A percentile compares a stretch with the other conserved stretches of the same genome.
Conservation (phyloP, 2,888 invertebrate genomes). For the Netelia fuscicornis region DNA sequence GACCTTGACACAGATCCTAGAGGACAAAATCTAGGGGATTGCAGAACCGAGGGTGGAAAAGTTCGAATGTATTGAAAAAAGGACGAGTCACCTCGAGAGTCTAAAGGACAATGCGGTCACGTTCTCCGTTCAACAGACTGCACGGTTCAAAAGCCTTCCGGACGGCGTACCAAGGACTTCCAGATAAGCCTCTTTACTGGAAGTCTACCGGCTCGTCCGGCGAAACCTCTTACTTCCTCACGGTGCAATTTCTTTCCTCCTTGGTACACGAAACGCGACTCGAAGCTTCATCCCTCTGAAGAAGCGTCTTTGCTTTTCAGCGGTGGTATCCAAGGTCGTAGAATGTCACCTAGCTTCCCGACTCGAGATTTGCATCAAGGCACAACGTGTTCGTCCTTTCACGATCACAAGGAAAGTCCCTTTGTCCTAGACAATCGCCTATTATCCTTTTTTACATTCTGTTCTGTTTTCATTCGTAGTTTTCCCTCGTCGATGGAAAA, state of each 20-base stretch:
- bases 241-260: slow-evolving; percentile 5
- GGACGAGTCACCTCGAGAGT: no score
- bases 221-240: slow-evolving; percentile 13
- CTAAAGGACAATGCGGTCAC: no score
- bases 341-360: not conserved
- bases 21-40: no score
- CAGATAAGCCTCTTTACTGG: slow-evolving; percentile 41
- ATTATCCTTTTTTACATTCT: not conserved
- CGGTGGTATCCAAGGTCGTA: not conserved
- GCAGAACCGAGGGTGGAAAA: no score
- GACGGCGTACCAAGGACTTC: not conserved
- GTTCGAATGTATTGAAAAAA: no score
- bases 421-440: not conserved
- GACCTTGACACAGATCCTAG: no score
- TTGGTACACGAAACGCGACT: not conserved
- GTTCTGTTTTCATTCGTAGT: not conserved
- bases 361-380: not conserved
- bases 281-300: not conserved
- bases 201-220: slow-evolving; percentile 22
- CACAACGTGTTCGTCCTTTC: not conserved
- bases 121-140: not conserved
- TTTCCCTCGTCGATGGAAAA: not conserved
- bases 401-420: not conserved
- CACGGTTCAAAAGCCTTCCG: not conserved
- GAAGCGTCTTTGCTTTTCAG: not conserved